phyloP scores from a whole-genome alignment of 1,140 invertebrate genomes.

The Drosophila subobscura region DNA sequence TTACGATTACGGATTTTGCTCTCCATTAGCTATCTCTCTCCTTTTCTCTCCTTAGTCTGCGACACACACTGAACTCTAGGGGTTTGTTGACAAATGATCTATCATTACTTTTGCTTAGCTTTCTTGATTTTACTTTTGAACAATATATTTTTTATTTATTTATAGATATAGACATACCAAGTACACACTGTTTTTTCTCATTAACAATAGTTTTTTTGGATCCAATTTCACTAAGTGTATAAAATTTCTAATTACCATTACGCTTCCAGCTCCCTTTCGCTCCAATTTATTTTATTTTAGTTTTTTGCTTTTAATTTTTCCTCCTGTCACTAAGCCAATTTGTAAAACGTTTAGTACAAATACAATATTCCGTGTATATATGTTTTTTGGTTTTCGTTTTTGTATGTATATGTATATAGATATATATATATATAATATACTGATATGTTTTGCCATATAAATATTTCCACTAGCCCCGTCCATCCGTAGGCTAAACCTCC shows the following conservation, averaged over 20 bases:
- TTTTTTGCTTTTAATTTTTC: conserved; percentile 14
- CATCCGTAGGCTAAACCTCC: conserved; percentile 37
- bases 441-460: conserved; percentile 81
- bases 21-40: conserved; percentile 23
- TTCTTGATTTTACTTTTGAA: conserved; percentile 54
- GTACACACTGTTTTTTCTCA: conserved; percentile 43
- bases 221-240: conserved; percentile 77
- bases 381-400: conserved; percentile 52
- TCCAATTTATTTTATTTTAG: conserved; percentile 39
- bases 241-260: conserved; percentile 73
- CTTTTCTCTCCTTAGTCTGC: conserved; percentile 38
- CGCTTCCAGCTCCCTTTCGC: conserved; percentile 14
- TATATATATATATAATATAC: conserved; percentile 64
- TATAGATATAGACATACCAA: conserved; percentile 81
- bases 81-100: conserved; percentile 67
- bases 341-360: conserved; percentile 82
- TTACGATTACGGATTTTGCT: conserved; percentile 33
- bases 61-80: conserved; percentile 63
- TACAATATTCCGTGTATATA: conserved; percentile 73
- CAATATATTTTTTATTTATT: conserved; percentile 55
- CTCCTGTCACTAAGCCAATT: conserved; percentile 72
- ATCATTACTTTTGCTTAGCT: conserved; percentile 18
- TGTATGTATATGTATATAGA: conserved; percentile 54
- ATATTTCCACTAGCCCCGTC: conserved; percentile 58
- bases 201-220: conserved; percentile 62